Evolutionary conservation across 2,113 vertebrate genomes (phyloP), one percentile per base, ranked within the genome.

Genomic region (Zingel zingel): DNA sequence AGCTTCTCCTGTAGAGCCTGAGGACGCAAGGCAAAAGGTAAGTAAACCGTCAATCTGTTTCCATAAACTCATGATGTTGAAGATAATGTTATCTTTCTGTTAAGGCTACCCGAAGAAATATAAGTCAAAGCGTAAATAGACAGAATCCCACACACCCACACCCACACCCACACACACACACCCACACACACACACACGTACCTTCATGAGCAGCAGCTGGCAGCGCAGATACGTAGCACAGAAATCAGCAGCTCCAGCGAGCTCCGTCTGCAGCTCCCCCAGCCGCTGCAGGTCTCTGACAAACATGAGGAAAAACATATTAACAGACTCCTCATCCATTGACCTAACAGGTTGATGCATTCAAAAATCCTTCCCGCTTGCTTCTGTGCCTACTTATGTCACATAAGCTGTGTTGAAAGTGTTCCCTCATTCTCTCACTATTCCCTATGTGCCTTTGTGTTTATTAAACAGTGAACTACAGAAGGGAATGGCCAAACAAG

Each of bases 1-100:
- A 99, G 87, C 91, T 98, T 99, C 91, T 99, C 98, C 89, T 99
- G 97, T 82, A 99, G 93, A 57, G 97, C 98, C 98, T 99, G 86
- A 39, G 67, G 74, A 57, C 39, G 58, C 15, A 1, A 2, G 15
- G 2, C 6, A 14, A 57, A 6, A 30, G 5, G 21, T 50, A 6
- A 79, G 21, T 39, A 65, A 45, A 63, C 23, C 14, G 27, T 1
- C 67, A 18, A 6, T 61, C 36, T 21, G 51, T 11, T 30, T 48
- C 27, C 36, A 18, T 33, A 6, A 16, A 43, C n/a, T 5, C 12
- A 9, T 6, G 11, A 3, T n/a, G n/a, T n/a, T n/a, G n/a, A n/a
- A n/a, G n/a, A n/a, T 39, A 16, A 50, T 9, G 43, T 33, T 57
- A 18, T 18, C 43, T 47, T 48, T 15, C 11, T 57, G 21, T 23